phyloP scores from a whole-genome alignment of 2,888 invertebrate genomes.

The Yponomeuta evonymella region DNA sequence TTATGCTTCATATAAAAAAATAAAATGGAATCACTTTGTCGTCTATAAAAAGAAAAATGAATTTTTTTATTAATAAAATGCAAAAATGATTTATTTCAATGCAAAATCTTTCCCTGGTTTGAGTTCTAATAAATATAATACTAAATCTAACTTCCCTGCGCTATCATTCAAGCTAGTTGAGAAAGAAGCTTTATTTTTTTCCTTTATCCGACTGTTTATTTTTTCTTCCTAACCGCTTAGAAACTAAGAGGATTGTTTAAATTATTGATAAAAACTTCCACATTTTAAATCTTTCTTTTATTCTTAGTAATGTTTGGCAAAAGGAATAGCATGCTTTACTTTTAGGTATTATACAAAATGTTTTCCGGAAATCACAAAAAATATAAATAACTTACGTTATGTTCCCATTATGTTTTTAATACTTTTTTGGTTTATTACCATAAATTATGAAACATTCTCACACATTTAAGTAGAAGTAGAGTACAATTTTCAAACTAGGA shows the following conservation, averaged over 20 bases:
- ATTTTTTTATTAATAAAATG: too few relatives aligned
- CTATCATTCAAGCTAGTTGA: too few relatives aligned
- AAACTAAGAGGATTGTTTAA: not conserved
- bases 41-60: too few relatives aligned
- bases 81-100: too few relatives aligned
- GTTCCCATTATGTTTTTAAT: conserved; percentile 44
- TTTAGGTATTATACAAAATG: conserved; percentile 31
- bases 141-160: not conserved
- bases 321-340: conserved; percentile 54
- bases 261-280: not conserved
- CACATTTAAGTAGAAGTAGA: not conserved
- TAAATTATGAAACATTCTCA: conserved; percentile 7
- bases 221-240: not conserved
- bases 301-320: conserved; percentile 69
- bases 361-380: conserved; percentile 32
- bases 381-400: conserved; percentile 11
- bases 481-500: conserved; percentile 1
- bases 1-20: too few relatives aligned
- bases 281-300: conserved; percentile 35
- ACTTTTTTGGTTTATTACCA: conserved; percentile 64
- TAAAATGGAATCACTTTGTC: too few relatives aligned
- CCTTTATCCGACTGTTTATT: not conserved
- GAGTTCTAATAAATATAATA: too few relatives aligned
- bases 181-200: too few relatives aligned
- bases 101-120: too few relatives aligned